A percentile compares a stretch with the other conserved stretches of the same genome.
These are phyloP conservation scores for Pseudomyrmex cubaensis DNA, from an alignment of 1,140 invertebrate genomes.

Conservation along the genomic window DNA sequence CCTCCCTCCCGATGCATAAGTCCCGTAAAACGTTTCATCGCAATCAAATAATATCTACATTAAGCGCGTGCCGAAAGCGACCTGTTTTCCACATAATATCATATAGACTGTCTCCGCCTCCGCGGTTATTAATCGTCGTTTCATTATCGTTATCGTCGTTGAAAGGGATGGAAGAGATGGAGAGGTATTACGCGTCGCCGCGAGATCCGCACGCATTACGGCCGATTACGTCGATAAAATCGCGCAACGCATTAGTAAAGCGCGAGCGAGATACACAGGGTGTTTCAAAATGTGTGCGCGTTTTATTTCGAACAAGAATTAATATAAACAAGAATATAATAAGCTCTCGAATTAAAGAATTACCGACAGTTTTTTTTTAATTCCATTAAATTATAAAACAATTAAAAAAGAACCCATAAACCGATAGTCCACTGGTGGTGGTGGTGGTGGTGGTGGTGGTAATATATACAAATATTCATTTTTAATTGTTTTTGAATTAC, in stretches of 20 bases:
- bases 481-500: too few species aligned
- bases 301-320: neutral
- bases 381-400: neutral
- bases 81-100: conserved; percentile 51
- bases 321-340: too few species aligned
- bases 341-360: neutral
- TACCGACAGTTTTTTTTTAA: neutral
- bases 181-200: conserved; percentile 39
- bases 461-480: too few species aligned
- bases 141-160: conserved; percentile 55
- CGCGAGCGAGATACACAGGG: conserved; percentile 4
- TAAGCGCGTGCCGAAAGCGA: conserved; percentile 20
- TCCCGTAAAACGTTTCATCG: conserved; percentile 50
- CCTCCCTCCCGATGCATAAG: neutral
- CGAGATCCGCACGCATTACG: conserved; percentile 60
- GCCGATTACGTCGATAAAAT: conserved; percentile 65
- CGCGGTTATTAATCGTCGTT: conserved; percentile 62
- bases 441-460: too few species aligned
- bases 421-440: too few species aligned
- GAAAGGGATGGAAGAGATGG: too few species aligned
- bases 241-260: conserved; percentile 52
- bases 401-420: too few species aligned
- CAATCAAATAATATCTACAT: conserved; percentile 27
- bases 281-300: neutral
- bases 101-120: conserved; percentile 42